phyloP scores from a whole-genome alignment of 2,113 vertebrate genomes.

The Pitta sordida region DNA sequence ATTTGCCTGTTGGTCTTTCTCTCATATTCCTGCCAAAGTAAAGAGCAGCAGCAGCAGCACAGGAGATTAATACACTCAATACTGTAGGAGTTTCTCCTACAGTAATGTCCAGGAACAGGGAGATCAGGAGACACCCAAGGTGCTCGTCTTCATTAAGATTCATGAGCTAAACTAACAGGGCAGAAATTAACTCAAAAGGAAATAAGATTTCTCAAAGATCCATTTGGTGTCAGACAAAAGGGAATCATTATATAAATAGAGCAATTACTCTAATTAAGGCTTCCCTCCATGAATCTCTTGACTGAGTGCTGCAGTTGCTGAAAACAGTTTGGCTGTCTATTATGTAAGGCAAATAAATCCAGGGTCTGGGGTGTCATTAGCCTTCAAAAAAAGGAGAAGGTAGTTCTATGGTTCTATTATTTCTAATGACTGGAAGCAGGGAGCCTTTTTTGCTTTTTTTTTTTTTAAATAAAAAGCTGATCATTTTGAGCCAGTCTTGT shows the following conservation, averaged over 20 bases:
- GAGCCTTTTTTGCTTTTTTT: background rate
- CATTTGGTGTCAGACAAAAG: conserved; percentile 56
- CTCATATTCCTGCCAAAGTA: background rate
- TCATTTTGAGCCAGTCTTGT: background rate
- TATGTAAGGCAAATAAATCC: conserved; percentile 52
- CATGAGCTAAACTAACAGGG: conserved; percentile 42
- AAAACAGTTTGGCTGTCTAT: conserved; percentile 26
- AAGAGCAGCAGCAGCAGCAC: background rate
- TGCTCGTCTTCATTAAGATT: conserved; percentile 16
- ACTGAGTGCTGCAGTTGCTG: conserved; percentile 41
- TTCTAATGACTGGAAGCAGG: background rate
- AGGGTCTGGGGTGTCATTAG: background rate
- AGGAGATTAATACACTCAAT: background rate
- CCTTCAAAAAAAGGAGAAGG: conserved; percentile 37
- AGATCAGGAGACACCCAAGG: background rate
- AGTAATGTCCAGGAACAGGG: background rate
- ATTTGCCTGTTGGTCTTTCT: background rate
- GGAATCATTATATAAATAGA: conserved; percentile 64
- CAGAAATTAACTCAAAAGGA: conserved; percentile 49
- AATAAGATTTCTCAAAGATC: conserved; percentile 59
- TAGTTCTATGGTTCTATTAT: background rate
- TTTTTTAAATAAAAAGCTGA: background rate
- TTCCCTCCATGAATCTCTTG: conserved; percentile 14
- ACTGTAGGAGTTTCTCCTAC: background rate
- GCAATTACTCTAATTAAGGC: conserved; percentile 69